Conservation (phyloP, 2,113 vertebrate genomes). For the Lophochroa leadbeateri region DNA sequence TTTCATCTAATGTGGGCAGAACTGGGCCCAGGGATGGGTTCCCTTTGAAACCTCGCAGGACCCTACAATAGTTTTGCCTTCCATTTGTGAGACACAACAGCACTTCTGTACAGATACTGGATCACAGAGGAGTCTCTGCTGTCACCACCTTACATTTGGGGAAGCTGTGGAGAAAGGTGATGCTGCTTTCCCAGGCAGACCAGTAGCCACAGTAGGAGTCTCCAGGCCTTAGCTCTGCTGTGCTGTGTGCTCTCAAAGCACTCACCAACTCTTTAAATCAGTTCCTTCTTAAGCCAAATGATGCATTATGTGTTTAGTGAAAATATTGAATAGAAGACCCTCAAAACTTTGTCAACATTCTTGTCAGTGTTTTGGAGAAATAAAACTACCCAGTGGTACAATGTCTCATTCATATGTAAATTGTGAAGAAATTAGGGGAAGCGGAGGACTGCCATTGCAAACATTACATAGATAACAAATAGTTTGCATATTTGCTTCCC, state of each 20-base stretch:
- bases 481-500: not conserved
- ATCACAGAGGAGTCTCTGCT: not conserved
- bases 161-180: not conserved
- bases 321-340: not conserved
- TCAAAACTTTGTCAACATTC: not conserved
- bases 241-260: not conserved
- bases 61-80: not conserved
- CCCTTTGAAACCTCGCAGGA: not conserved
- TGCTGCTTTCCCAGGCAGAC: not conserved
- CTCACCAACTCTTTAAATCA: not conserved
- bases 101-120: not conserved
- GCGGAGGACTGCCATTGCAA: not conserved
- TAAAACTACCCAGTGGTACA: not conserved
- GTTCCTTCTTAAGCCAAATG: not conserved
- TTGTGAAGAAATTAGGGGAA: not conserved
- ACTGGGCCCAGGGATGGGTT: not conserved
- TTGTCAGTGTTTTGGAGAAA: not conserved
- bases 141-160: rapidly evolving
- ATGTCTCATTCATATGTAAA: not conserved
- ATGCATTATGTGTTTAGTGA: not conserved
- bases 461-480: not conserved
- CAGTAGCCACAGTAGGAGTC: not conserved
- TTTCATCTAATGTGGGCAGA: not conserved
- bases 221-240: not conserved
- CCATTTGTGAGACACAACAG: not conserved